Percentiles rank a stretch among this genome's conserved stretches.
Evolutionary conservation across 2,797 vertebrate genomes (phyloP).

Genomic region (Xyrichtys novacula): DNA sequence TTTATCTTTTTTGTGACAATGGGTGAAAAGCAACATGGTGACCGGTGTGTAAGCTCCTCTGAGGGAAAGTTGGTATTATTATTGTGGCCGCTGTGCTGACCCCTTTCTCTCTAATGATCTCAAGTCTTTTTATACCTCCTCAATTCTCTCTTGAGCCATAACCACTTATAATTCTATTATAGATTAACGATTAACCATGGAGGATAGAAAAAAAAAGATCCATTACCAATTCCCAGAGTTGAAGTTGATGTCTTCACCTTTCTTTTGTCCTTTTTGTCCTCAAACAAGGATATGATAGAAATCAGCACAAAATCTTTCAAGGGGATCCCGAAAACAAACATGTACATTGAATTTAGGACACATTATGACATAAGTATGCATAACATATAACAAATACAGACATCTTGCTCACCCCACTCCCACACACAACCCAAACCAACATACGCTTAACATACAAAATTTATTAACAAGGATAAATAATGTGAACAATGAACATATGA

Average conservation of each 20-base stretch:
- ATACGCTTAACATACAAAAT: too few relatives aligned
- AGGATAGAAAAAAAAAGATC: neutral
- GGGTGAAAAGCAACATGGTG: neutral
- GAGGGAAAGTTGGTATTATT: neutral
- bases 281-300: too few relatives aligned
- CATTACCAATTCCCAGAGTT: neutral
- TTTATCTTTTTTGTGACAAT: neutral
- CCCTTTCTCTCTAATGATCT: constrained; percentile 2
- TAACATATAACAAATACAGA: too few relatives aligned
- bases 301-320: too few relatives aligned
- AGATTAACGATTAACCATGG: constrained; percentile 20
- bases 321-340: too few relatives aligned
- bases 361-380: too few relatives aligned
- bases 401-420: too few relatives aligned
- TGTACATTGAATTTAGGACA: too few relatives aligned
- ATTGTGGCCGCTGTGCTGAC: neutral
- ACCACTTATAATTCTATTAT: neutral
- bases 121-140: constrained; percentile 9
- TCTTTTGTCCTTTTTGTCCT: neutral
- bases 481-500: too few relatives aligned
- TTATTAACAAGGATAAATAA: too few relatives aligned
- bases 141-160: constrained; percentile 17
- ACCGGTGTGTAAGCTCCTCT: neutral
- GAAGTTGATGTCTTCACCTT: neutral
- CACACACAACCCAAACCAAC: too few relatives aligned